Conservation (phyloP, 2,888 invertebrate species). For the Epinotia ramella region DNA sequence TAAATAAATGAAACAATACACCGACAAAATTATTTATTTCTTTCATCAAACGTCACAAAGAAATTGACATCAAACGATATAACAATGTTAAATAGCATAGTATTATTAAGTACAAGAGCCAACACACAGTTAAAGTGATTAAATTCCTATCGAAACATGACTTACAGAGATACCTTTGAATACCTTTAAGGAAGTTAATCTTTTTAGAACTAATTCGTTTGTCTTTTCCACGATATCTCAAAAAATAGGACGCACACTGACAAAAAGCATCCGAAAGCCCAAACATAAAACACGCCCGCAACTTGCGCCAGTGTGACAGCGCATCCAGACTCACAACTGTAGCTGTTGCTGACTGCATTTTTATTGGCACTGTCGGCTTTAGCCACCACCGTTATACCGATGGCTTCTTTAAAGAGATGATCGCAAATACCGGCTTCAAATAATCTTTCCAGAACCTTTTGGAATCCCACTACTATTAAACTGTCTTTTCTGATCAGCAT, state of each 20-base stretch:
- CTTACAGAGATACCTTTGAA: neutral
- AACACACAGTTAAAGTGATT: too few relatives aligned
- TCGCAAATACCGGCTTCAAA: conserved; percentile 71
- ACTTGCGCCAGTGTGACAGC: conserved; percentile 63
- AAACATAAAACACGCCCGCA: conserved; percentile 66
- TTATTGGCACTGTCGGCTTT: conserved; percentile 60
- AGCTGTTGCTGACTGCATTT: conserved; percentile 65
- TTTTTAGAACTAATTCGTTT: neutral
- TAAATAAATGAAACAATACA: too few relatives aligned
- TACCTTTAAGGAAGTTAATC: neutral
- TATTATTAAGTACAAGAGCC: too few relatives aligned
- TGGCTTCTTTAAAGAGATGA: conserved; percentile 62
- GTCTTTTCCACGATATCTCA: conserved; percentile 53
- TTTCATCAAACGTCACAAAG: neutral
- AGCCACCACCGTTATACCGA: conserved; percentile 63
- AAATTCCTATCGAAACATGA: neutral
- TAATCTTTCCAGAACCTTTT: conserved; percentile 57
- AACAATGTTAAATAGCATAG: neutral
- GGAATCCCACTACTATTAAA: conserved; percentile 55
- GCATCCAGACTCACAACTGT: conserved; percentile 70
- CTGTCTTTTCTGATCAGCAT: conserved; percentile 66
- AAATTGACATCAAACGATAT: neutral
- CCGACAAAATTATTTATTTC: neutral
- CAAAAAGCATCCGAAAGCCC: conserved; percentile 63
- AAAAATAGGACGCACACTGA: conserved; percentile 61